Evolutionary conservation across 2,113 vertebrate genomes (phyloP).

Genomic region (Nestor notabilis): DNA sequence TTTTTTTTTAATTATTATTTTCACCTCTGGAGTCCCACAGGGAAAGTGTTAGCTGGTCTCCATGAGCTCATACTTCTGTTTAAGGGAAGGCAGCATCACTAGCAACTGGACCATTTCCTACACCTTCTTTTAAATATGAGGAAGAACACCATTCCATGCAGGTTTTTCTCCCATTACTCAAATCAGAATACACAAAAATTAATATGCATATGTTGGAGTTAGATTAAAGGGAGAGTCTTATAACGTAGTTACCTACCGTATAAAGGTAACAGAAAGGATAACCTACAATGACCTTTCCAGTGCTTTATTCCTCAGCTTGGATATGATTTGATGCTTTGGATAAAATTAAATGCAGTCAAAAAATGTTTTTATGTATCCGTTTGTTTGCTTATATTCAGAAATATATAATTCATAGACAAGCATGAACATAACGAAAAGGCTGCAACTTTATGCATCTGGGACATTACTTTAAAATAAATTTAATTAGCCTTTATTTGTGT

Average conservation of each 20-base stretch:
- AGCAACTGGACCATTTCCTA: background rate
- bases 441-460: background rate
- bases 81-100: background rate
- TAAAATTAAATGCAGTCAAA: background rate
- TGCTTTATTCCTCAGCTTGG: background rate
- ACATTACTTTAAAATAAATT: background rate
- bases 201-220: background rate
- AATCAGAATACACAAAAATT: background rate
- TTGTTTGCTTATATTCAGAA: background rate
- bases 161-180: background rate
- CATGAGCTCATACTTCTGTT: background rate
- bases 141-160: background rate
- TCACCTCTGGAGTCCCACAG: background rate
- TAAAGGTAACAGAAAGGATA: background rate
- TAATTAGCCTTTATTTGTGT: background rate
- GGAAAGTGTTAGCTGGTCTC: background rate
- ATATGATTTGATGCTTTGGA: background rate
- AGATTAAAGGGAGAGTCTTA: background rate
- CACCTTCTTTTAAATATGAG: background rate
- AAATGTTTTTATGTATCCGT: background rate
- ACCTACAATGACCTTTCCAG: background rate
- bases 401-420: background rate
- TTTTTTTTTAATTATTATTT: background rate
- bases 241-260: fast-evolving
- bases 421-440: background rate